Evolutionary conservation across 2,113 vertebrate species (phyloP).

Genomic region (Heptranchias perlo): DNA sequence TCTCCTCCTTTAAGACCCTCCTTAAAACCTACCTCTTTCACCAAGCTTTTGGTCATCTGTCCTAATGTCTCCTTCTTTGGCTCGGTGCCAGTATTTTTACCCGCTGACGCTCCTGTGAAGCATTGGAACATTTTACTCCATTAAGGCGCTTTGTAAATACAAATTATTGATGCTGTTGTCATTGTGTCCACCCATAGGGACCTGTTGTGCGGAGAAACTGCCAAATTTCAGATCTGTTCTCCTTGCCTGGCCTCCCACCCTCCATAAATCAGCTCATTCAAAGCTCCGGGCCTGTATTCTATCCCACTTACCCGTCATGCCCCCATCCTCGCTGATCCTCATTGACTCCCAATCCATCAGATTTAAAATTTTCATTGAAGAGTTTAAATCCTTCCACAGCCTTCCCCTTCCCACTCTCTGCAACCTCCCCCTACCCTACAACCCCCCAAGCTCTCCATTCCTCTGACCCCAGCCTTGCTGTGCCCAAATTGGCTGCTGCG

Average conservation of each 20-base stretch:
- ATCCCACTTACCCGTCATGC: too few relatives aligned
- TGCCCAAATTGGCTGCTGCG: too few relatives aligned
- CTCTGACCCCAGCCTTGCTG: neutral
- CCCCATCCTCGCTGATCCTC: neutral
- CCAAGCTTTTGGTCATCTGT: too few relatives aligned
- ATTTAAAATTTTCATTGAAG: neutral
- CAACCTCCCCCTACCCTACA: neutral
- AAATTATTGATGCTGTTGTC: neutral
- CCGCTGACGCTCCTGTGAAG: neutral
- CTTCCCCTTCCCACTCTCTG: neutral
- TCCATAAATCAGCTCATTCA: neutral
- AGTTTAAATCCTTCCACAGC: neutral
- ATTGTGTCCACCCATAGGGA: neutral
- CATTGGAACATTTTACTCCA: neutral
- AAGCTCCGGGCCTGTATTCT: conserved; percentile 11
- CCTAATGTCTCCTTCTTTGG: neutral
- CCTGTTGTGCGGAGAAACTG: neutral
- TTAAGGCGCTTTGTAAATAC: neutral
- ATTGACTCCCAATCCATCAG: neutral
- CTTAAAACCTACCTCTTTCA: neutral
- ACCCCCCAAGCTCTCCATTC: neutral
- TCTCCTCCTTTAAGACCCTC: neutral
- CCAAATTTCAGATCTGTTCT: neutral
- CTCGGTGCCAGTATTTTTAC: neutral
- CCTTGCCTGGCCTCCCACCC: neutral